A percentile compares a stretch with the other conserved stretches of the same genome.
These are phyloP conservation scores for Thalpophila matura DNA, from an alignment of 2,888 invertebrate genomes.

Conservation along the genomic window DNA sequence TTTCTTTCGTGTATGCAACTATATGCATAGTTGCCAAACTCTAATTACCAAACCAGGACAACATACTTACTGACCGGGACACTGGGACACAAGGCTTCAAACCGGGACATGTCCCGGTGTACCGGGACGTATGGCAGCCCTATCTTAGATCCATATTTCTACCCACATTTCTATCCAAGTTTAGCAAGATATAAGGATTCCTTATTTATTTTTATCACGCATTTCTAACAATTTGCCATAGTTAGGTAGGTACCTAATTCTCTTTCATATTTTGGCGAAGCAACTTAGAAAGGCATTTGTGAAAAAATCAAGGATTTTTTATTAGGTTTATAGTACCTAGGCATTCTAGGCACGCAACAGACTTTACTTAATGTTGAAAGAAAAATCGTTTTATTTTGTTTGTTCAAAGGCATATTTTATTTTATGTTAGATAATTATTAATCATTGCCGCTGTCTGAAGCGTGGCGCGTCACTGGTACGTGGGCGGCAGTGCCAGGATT, in stretches of 20 bases:
- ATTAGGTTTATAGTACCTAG: conserved; percentile 37
- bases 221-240: conserved; percentile 31
- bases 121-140: too few relatives aligned
- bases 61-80: too few relatives aligned
- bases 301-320: conserved; percentile 29
- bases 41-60: too few relatives aligned
- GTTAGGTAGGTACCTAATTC: conserved; percentile 5
- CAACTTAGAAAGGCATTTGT: conserved; percentile 38
- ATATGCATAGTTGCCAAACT: too few relatives aligned
- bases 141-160: too few relatives aligned
- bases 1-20: too few relatives aligned
- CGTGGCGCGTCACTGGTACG: background rate
- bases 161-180: background rate
- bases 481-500: background rate
- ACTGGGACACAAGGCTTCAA: too few relatives aligned
- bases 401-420: conserved; percentile 24
- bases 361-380: conserved; percentile 45
- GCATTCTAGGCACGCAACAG: conserved; percentile 53
- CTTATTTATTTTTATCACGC: too few relatives aligned
- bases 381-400: conserved; percentile 31
- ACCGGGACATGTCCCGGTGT: too few relatives aligned
- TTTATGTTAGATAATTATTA: conserved; percentile 13
- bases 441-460: background rate
- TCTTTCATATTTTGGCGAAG: conserved; percentile 21
- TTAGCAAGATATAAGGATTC: background rate